Evolutionary conservation across 2,888 invertebrate genomes (phyloP).

Genomic region (Acleris cristana): DNA sequence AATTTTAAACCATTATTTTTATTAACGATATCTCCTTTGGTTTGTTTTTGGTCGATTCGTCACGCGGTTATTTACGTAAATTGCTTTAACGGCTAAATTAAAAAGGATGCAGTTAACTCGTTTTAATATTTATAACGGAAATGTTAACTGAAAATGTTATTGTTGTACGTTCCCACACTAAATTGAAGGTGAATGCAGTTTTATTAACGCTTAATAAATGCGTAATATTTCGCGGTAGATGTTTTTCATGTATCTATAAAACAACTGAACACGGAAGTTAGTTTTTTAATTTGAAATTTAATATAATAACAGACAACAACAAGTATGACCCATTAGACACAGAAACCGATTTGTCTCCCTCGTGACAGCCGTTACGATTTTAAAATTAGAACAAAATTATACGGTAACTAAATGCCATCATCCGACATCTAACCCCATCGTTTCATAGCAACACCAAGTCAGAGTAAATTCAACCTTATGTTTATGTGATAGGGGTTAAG

Average conservation of each 20-base stretch:
- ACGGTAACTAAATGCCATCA: slow-evolving; percentile 44
- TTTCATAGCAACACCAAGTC: neutral
- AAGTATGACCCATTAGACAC: slow-evolving; percentile 14
- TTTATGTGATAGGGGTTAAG: neutral
- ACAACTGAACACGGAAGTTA: neutral
- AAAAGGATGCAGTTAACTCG: slow-evolving; percentile 29
- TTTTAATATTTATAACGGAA: slow-evolving; percentile 9
- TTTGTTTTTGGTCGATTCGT: slow-evolving; percentile 15
- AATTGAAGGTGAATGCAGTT: slow-evolving; percentile 1
- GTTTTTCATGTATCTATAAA: neutral
- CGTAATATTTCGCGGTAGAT: neutral
- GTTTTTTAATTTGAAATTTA: neutral
- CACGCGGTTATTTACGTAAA: slow-evolving; percentile 18
- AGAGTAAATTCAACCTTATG: slow-evolving; percentile 20
- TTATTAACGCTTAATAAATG: slow-evolving; percentile 1
- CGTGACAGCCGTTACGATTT: slow-evolving; percentile 35
- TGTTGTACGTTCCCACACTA: slow-evolving; percentile 8
- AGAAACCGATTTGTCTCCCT: slow-evolving; percentile 20
- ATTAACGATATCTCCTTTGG: slow-evolving; percentile 15
- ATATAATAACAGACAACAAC: neutral
- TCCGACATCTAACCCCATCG: slow-evolving; percentile 51
- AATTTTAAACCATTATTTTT: slow-evolving; percentile 18
- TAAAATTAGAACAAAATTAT: slow-evolving; percentile 40
- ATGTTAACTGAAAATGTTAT: slow-evolving; percentile 9
- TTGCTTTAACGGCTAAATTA: slow-evolving; percentile 25